A percentile compares a stretch with the other conserved stretches of the same genome.
These are phyloP conservation scores for Drymonia ruficornis DNA, from an alignment of 2,888 invertebrate species.

Conservation along the genomic window DNA sequence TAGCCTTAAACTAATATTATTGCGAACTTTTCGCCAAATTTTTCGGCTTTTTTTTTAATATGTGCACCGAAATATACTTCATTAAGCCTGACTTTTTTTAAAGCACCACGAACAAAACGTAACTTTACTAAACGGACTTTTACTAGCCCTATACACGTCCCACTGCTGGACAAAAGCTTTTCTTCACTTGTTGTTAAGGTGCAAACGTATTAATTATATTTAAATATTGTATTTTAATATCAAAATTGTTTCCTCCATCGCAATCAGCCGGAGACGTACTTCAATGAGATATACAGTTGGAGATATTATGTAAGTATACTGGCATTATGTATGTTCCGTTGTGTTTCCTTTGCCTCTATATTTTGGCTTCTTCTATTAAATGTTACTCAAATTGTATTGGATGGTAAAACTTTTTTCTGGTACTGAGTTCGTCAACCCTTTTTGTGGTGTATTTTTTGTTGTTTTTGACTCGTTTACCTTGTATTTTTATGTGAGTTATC, in stretches of 20 bases:
- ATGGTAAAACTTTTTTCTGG: conserved; percentile 38
- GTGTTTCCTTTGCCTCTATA: conserved; percentile 34
- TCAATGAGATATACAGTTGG: conserved; percentile 80
- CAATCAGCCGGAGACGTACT: conserved; percentile 79
- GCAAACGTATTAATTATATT: neutral
- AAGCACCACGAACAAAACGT: too few species aligned
- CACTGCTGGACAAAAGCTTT: too few species aligned
- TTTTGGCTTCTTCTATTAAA: conserved; percentile 13
- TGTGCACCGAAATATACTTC: too few species aligned
- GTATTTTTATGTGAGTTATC: too few species aligned
- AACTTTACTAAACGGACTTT: too few species aligned
- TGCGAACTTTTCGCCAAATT: too few species aligned
- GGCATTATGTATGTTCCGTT: conserved; percentile 27
- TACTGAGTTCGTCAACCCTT: conserved; percentile 12
- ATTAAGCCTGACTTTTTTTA: too few species aligned
- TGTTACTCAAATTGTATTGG: conserved; percentile 51
- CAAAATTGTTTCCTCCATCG: conserved; percentile 60
- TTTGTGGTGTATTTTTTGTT: conserved; percentile 11
- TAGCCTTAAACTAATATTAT: too few species aligned
- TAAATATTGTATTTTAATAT: conserved; percentile 11
- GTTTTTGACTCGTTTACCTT: neutral
- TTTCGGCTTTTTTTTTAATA: too few species aligned
- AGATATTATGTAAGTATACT: conserved; percentile 75
- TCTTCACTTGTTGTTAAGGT: too few species aligned
- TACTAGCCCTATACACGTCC: too few species aligned